These are phyloP conservation scores for Fopius arisanus DNA, from an alignment of 1,140 invertebrate species.

Conservation along the genomic window DNA sequence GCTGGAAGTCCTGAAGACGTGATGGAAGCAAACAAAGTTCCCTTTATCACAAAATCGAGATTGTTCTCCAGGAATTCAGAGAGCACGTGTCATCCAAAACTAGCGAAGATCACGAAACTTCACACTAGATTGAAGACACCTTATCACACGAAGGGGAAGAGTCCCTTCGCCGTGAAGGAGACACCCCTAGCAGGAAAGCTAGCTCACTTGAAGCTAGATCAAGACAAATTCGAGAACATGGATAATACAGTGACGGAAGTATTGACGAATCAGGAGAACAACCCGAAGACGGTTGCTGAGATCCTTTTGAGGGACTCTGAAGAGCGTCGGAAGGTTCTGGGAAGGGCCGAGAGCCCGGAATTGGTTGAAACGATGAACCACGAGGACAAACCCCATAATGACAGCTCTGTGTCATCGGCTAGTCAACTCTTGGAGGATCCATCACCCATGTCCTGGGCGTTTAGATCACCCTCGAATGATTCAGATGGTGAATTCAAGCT, in stretches of 20 bases:
- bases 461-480: slow-evolving; percentile 54
- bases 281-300: slow-evolving; percentile 52
- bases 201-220: slow-evolving; percentile 53
- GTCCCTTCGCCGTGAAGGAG: slow-evolving; percentile 40
- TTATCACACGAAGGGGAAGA: slow-evolving; percentile 50
- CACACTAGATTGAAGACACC: slow-evolving; percentile 53
- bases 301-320: slow-evolving; percentile 51
- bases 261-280: slow-evolving; percentile 52
- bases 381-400: slow-evolving; percentile 46
- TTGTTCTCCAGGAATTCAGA: slow-evolving; percentile 43
- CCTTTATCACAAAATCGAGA: slow-evolving; percentile 39
- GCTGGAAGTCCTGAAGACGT: slow-evolving; percentile 64
- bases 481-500: slow-evolving; percentile 59
- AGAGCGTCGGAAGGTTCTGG: slow-evolving; percentile 47
- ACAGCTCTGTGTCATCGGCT: slow-evolving; percentile 60
- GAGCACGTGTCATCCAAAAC: slow-evolving; percentile 46
- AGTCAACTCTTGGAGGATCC: slow-evolving; percentile 61
- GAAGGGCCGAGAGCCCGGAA: slow-evolving; percentile 3
- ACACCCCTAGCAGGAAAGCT: slow-evolving; percentile 55
- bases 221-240: slow-evolving; percentile 59
- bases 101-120: slow-evolving; percentile 55
- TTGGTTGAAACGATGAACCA: slow-evolving; percentile 37
- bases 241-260: slow-evolving; percentile 56
- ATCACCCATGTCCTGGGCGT: slow-evolving; percentile 58
- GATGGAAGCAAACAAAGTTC: slow-evolving; percentile 57